A percentile compares a stretch with the other conserved stretches of the same genome.
These are phyloP conservation scores for Ceratitis capitata DNA, from an alignment of 1,140 invertebrate genomes.

Conservation along the genomic window DNA sequence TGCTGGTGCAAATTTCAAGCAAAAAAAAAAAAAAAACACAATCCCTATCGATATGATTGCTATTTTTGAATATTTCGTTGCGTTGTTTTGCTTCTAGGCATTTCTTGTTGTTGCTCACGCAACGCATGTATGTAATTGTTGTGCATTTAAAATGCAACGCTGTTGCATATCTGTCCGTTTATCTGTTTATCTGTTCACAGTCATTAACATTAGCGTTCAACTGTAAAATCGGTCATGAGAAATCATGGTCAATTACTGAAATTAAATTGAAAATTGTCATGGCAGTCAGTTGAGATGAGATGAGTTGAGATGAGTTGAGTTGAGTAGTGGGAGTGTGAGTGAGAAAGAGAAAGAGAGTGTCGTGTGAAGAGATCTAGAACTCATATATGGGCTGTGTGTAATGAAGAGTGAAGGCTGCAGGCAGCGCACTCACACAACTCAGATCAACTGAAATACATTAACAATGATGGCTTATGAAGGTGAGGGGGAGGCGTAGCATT, in stretches of 20 bases:
- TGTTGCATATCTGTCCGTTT: slow-evolving; percentile 17
- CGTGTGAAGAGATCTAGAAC: neutral
- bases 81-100: neutral
- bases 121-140: neutral
- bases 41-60: neutral
- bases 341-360: neutral
- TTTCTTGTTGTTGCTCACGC: neutral
- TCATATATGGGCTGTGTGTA: neutral
- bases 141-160: neutral
- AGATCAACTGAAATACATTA: too few relatives aligned
- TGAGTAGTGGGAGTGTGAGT: neutral
- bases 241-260: slow-evolving; percentile 32
- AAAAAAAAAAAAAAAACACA: too few relatives aligned
- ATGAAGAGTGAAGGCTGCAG: neutral
- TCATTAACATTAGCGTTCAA: slow-evolving; percentile 19
- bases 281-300: neutral
- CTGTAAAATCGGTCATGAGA: slow-evolving; percentile 32
- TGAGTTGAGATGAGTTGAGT: neutral
- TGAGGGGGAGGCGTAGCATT: neutral
- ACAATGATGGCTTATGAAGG: too few relatives aligned
- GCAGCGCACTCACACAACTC: neutral
- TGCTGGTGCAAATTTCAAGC: too few relatives aligned
- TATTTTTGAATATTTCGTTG: neutral
- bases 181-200: slow-evolving; percentile 20
- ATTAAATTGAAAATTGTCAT: slow-evolving; percentile 27